phyloP scores from a whole-genome alignment of 2,797 vertebrate genomes.

The Hipposideros larvatus region DNA sequence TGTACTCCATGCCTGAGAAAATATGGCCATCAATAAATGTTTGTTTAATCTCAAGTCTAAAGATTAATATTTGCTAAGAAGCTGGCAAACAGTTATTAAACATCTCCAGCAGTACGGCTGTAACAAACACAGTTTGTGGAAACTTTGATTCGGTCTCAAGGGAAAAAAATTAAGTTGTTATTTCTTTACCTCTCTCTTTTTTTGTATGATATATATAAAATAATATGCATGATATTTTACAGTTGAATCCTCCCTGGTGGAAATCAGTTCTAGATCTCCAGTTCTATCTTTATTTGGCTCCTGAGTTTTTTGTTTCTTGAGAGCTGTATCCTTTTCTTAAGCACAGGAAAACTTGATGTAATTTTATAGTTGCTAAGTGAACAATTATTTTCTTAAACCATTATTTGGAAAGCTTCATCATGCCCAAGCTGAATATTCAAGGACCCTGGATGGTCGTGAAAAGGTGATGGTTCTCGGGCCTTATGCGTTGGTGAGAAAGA shows the following conservation, averaged over 20 bases:
- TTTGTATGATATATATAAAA: background rate
- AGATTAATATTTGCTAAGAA: background rate
- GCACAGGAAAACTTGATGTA: constrained; percentile 68
- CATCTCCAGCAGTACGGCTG: background rate
- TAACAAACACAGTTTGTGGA: background rate
- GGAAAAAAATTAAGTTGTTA: background rate
- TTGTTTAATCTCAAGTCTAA: constrained; percentile 33
- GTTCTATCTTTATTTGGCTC: constrained; percentile 50
- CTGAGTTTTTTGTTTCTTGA: constrained; percentile 41
- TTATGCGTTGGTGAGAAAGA: background rate
- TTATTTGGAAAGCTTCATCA: constrained; percentile 51
- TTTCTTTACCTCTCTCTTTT: background rate
- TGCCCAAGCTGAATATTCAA: background rate
- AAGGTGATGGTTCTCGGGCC: background rate
- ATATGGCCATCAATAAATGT: background rate
- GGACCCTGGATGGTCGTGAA: background rate
- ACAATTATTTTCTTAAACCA: constrained; percentile 79
- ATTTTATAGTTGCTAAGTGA: constrained; percentile 74
- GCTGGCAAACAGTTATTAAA: background rate
- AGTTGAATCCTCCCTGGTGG: background rate
- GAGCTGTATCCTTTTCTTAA: constrained; percentile 66
- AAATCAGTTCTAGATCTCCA: constrained; percentile 45
- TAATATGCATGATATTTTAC: background rate
- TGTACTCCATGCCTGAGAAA: background rate
- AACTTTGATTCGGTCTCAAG: constrained; percentile 10